Base-by-base conservation (phyloP, 2,888 invertebrate species). In the Leptinotarsa haldemani region DNA sequence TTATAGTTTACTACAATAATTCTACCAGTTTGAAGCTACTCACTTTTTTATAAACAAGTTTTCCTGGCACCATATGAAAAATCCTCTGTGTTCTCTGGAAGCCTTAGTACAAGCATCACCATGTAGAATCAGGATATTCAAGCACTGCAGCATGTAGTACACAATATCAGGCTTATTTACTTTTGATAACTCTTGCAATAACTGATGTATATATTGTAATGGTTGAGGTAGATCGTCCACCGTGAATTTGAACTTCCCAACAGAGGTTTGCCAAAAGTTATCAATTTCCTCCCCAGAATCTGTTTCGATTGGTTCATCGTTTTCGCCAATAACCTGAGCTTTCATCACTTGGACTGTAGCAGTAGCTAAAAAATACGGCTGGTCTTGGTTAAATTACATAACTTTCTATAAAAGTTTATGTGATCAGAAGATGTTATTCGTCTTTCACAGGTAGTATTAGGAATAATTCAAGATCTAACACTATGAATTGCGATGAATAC, bases 1-100 rank as follows among this genome's bases (percentile, higher is more conserved):
- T 40, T 40, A 2, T 40, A 9, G 9, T 40, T 40, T 0, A 40
- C 9, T 40, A 9, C 9, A 40, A 40, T 52, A n/a, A 52, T 52
- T 7, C 16, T 9, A 9, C 13, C n/a, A 18, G 12, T 56, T 56
- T 56, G 64, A 12, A 25, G 25, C 61, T 20, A 84, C 89, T 87
- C 88, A 97, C 97, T 95, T 96, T 85, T 96, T 96, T 77, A 99
- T 96, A 3, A 99, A 89, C 52, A 97, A 89, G 87, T 97, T 97
- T 87, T 98, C 97, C 86, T 99, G 97, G 80, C 96, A 96, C 96
- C 97, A 97, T 81, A 97, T 96, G 74, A 98, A 94, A 88, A 97
- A 95, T 70, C 97, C 95, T 80, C 94, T 91, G 84, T 98, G 95
- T 82, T 98, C 97, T 74, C 94, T 93, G 0, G 97, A 92, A 0